Evolutionary conservation across 2,888 invertebrate genomes (phyloP).

Genomic region (Patella caerulea): DNA sequence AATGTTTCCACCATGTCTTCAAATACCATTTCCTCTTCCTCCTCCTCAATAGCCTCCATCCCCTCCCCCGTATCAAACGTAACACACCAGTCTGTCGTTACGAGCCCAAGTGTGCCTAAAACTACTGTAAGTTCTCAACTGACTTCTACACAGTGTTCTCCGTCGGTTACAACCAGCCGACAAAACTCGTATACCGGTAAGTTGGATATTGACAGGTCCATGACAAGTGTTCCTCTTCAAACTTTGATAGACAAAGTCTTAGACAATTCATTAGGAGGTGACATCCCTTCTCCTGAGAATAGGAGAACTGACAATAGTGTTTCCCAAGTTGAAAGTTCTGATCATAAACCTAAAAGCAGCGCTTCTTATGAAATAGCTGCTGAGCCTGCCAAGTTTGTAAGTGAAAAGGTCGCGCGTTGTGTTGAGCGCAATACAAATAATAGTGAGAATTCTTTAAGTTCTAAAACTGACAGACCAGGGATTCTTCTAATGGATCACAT

Average conservation of each 20-base stretch:
- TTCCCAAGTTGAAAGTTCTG: slow-evolving; percentile 22
- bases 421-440: neutral
- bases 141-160: neutral
- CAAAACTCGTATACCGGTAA: neutral
- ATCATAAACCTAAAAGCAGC: slow-evolving; percentile 11
- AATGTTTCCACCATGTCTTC: neutral
- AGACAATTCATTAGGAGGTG: slow-evolving; percentile 49
- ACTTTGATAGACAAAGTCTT: slow-evolving; percentile 60
- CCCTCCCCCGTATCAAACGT: neutral
- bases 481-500: slow-evolving; percentile 56
- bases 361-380: slow-evolving; percentile 14
- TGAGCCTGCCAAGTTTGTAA: neutral
- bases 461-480: neutral
- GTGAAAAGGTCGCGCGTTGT: neutral
- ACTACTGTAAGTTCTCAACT: neutral
- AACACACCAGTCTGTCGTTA: neutral
- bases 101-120: neutral
- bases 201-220: neutral
- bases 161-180: neutral
- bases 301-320: slow-evolving; percentile 23
- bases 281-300: slow-evolving; percentile 23
- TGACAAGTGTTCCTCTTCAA: slow-evolving; percentile 37
- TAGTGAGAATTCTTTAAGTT: neutral
- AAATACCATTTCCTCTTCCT: neutral
- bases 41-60: neutral